Percentiles rank a stretch among this genome's conserved stretches.
These are phyloP conservation scores for Celastrina argiolus DNA, from an alignment of 2,888 invertebrate species.

Conservation along the genomic window DNA sequence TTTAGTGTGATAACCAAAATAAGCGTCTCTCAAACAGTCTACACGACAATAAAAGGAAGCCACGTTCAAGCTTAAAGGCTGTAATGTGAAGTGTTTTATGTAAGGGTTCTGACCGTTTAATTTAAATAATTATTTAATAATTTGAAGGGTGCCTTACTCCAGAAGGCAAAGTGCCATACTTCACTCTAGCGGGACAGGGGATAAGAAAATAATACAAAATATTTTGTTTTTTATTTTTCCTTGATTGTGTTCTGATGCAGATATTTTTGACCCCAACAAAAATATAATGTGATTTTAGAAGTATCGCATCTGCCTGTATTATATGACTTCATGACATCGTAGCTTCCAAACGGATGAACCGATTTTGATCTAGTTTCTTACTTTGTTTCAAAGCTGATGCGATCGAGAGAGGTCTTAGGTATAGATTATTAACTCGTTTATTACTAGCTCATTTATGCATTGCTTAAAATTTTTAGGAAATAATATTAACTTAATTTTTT, in stretches of 20 bases:
- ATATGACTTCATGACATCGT: no score
- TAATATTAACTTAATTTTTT: no score
- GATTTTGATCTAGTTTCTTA: no score
- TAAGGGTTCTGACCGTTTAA: not conserved
- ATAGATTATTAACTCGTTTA: no score
- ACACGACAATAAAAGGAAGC: not conserved
- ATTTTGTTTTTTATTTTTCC: not conserved
- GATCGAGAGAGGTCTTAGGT: no score
- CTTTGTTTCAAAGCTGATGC: no score
- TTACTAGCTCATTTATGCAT: no score
- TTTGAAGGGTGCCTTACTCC: conserved; percentile 3
- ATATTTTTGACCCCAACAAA: no score
- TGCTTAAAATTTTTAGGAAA: no score
- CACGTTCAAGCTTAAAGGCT: not conserved
- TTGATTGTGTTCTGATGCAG: not conserved
- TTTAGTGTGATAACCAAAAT: not conserved
- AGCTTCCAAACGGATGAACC: no score
- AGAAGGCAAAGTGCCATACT: not conserved
- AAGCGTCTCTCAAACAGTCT: not conserved
- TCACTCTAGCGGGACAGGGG: not conserved
- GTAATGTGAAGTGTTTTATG: conserved; percentile 5
- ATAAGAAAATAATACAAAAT: not conserved
- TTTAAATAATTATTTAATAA: conserved; percentile 9
- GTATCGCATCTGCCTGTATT: no score
- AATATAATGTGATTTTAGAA: no score